These are phyloP conservation scores for Saccostrea cuccullata DNA, from an alignment of 1,140 invertebrate species.

Conservation along the genomic window DNA sequence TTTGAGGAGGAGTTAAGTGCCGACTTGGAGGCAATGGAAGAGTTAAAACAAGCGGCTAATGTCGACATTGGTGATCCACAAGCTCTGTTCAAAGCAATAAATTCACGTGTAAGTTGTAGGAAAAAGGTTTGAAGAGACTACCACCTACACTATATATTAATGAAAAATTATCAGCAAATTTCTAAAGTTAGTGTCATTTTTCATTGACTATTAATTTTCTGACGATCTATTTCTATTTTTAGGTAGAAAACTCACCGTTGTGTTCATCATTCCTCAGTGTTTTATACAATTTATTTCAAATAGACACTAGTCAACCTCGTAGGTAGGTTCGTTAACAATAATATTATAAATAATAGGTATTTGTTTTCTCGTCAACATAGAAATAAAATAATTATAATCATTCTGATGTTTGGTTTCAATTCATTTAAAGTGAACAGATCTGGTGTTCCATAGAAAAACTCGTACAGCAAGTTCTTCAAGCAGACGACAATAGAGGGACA, in stretches of 20 bases:
- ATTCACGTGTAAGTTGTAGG: constrained; percentile 86
- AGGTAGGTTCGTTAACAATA: constrained; percentile 57
- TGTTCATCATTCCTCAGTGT: constrained; percentile 95
- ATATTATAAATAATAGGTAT: not conserved
- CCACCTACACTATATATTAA: too few relatives aligned
- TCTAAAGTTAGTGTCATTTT: too few relatives aligned
- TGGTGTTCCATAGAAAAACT: constrained; percentile 70
- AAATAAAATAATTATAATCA: not conserved
- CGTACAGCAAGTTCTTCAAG: constrained; percentile 64
- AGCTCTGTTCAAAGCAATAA: constrained; percentile 95
- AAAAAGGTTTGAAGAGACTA: not conserved
- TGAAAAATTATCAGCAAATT: too few relatives aligned
- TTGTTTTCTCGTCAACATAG: not conserved
- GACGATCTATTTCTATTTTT: not conserved
- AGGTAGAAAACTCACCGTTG: constrained; percentile 95
- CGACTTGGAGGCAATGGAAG: constrained; percentile 85
- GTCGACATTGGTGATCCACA: constrained; percentile 90
- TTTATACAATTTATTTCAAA: constrained; percentile 92
- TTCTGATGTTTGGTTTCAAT: not conserved
- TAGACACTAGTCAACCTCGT: constrained; percentile 85
- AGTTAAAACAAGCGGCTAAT: constrained; percentile 70
- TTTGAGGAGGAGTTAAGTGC: constrained; percentile 78
- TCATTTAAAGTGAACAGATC: constrained; percentile 66
- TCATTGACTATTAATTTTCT: not conserved
- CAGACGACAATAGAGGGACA: constrained; percentile 37